Base-by-base conservation (phyloP, 1,140 invertebrate genomes). In the Pseudomyrmex pallidus region DNA sequence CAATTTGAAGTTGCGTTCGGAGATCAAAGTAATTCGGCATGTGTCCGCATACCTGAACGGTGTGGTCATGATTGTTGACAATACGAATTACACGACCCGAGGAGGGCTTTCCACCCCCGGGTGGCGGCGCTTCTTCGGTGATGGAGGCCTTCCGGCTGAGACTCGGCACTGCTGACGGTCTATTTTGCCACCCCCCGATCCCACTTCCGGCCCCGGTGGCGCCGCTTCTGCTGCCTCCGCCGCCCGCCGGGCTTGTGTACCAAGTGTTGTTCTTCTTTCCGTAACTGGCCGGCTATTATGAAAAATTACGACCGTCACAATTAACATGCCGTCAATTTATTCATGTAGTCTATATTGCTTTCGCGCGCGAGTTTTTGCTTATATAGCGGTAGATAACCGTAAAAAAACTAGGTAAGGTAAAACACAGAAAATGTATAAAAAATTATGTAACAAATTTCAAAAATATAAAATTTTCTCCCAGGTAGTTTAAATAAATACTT, bases 21-120 rank as follows among this genome's bases (percentile, higher is more conserved):
- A 35, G 35, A 35, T 35, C 35, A 35, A 35, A 35, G 7, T 35
- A 35, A 35, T 35, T 35, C 35, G 35, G 35, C 4, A 35, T 35
- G 35, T 35, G 12, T 50, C 1, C 9, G 88, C 76, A 85, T 92
- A 98, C 97, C 96, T 98, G 97, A 87, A 98, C 96, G 44, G 97
- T 97, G 90, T 98, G 97, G 93, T 98, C 97, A 94, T 97, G 96
- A 91, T 98, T 98, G 94, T 98, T 98, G 91, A 99, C 97, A 91
- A 99, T 98, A 74, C 97, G 95, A 90, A 99, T 98, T 78, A 98
- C 97, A 82, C 98, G 95, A 57, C 97, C 97, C 22, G 97, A 97
- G 83, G 96, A 96, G 46, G 97, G 96, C 90, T 98, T 98, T 90
- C 95, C 95, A 86, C 95, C 95, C 56, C 96, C 96, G n/a, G 96